Conservation (phyloP, 2,113 vertebrate genomes). For the Mormyrus iriodes region DNA sequence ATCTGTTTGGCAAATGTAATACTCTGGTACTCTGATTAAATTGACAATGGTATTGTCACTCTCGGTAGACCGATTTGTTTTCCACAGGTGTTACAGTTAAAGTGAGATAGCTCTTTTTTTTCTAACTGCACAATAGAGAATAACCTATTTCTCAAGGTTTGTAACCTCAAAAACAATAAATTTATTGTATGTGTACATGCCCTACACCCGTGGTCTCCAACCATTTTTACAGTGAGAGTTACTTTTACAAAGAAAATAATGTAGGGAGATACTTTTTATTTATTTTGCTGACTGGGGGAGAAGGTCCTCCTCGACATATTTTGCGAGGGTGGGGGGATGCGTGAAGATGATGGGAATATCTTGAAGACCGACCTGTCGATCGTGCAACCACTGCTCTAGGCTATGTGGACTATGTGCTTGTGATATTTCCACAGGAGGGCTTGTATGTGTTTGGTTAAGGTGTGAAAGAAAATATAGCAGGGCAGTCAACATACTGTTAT, state of each 20-base stretch:
- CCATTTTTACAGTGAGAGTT: background rate
- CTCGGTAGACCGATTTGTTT: background rate
- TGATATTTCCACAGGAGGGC: background rate
- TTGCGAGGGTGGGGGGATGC: background rate
- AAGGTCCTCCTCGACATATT: background rate
- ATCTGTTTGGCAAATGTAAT: conserved; percentile 3
- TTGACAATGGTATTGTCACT: background rate
- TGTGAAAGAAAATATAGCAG: background rate
- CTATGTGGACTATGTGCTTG: background rate
- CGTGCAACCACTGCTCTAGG: background rate
- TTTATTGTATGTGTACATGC: background rate
- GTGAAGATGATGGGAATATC: background rate
- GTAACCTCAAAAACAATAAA: background rate
- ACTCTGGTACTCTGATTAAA: background rate
- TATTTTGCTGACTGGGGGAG: background rate
- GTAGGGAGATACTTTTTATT: background rate
- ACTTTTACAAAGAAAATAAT: background rate
- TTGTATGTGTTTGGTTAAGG: background rate
- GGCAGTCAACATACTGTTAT: background rate
- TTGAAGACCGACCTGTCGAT: background rate
- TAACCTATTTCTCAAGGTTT: background rate
- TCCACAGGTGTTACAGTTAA: background rate
- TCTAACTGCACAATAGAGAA: background rate
- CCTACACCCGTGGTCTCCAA: background rate
- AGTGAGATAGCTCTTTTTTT: background rate